phyloP scores from a whole-genome alignment of 2,113 vertebrate species.

The Haemorhous mexicanus region DNA sequence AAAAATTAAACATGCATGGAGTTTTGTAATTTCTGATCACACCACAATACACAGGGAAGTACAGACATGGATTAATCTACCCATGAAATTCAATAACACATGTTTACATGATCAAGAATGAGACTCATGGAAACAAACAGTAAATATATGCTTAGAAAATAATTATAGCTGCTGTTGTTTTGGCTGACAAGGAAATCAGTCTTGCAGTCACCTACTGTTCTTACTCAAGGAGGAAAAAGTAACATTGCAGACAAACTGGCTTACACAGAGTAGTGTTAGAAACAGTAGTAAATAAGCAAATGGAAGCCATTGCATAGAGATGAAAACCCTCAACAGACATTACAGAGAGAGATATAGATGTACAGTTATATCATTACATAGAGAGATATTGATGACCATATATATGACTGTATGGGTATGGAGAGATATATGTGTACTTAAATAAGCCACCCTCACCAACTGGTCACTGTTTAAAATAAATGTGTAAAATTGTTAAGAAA shows the following conservation, averaged over 20 bases:
- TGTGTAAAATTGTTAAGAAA: background rate
- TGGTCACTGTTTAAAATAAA: background rate
- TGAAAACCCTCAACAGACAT: background rate
- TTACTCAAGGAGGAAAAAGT: background rate
- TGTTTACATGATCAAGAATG: background rate
- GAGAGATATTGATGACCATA: background rate
- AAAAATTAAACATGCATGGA: background rate
- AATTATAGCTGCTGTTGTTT: background rate
- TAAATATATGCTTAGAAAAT: background rate
- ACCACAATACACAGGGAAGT: background rate
- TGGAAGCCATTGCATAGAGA: background rate
- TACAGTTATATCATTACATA: background rate
- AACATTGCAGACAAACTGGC: background rate
- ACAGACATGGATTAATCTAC: background rate
- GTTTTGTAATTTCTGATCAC: background rate
- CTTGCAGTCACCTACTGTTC: background rate
- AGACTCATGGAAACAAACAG: background rate
- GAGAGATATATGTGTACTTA: background rate
- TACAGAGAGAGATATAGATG: background rate
- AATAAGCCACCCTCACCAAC: background rate
- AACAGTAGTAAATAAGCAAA: background rate
- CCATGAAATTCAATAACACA: background rate
- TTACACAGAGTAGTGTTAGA: background rate
- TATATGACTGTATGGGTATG: background rate
- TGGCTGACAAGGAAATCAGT: background rate